These are phyloP conservation scores for Cotesia chilonis DNA, from an alignment of 1,140 invertebrate genomes.

Conservation along the genomic window DNA sequence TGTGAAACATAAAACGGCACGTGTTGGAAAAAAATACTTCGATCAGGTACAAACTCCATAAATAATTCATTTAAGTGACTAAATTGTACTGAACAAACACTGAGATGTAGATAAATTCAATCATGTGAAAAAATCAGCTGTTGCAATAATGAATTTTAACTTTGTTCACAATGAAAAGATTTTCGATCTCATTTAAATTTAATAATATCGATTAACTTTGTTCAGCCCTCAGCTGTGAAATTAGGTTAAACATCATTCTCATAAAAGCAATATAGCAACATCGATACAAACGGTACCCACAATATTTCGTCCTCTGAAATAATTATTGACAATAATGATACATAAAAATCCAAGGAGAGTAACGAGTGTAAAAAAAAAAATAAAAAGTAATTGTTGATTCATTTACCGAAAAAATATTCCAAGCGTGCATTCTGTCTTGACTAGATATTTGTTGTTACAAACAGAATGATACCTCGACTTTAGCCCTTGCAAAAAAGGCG, in stretches of 20 bases:
- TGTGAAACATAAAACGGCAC: too few species aligned
- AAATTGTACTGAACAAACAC: background rate
- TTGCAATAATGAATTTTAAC: background rate
- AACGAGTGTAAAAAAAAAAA: background rate
- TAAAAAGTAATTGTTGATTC: background rate
- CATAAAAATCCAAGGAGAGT: background rate
- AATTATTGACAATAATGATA: background rate
- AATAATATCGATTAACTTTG: slow-evolving; percentile 45
- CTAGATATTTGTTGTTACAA: slow-evolving; percentile 28
- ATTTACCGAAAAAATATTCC: slow-evolving; percentile 41
- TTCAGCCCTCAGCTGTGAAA: slow-evolving; percentile 37
- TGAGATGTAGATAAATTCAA: background rate
- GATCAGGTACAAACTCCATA: too few species aligned
- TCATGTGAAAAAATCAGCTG: too few species aligned
- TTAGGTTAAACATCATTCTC: slow-evolving; percentile 43
- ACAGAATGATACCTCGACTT: slow-evolving; percentile 21
- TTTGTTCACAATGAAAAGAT: background rate
- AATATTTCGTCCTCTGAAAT: background rate
- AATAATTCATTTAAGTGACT: too few species aligned
- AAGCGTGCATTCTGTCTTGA: slow-evolving; percentile 41
- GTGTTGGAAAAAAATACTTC: too few species aligned
- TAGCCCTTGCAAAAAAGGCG: slow-evolving; percentile 26
- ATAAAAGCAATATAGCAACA: slow-evolving; percentile 2
- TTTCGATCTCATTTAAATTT: slow-evolving; percentile 24
- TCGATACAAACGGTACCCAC: slow-evolving; percentile 27